Base-by-base conservation (phyloP, 2,797 vertebrate genomes). In the Lindbergichthys nudifrons region DNA sequence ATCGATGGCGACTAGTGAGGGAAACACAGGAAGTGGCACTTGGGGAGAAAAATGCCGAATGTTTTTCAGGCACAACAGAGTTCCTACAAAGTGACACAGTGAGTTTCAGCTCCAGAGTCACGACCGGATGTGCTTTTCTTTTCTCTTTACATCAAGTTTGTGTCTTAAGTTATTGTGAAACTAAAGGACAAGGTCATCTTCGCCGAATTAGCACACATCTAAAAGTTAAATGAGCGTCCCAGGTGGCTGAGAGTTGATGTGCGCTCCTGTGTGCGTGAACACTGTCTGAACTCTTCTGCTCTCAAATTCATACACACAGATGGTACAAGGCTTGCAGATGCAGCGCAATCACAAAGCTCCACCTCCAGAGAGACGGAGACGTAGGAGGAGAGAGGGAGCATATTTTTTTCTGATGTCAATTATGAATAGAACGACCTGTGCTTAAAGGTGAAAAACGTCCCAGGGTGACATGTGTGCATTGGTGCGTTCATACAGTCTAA, bases 171-270 rank as follows among this genome's bases (percentile, higher is more conserved):
- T 85, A 69, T 70, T 79, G 80, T 82, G 82, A 64, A 79, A 75
- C 39, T 77, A 84, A 87, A 88, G 83, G 85, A 85, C 72, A 68
- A 88, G 75, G 83, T 79, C 76, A 80, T 80, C 15, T 46, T 73
- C 77, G 43, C 73, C 87, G 90, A 81, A 92, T 92, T 92, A 93
- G 86, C 88, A 90, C 87, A 87, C 59, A 93, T 93, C 82, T 93
- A 60, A 92, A 93, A 94, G 91, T 92, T 79, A 94, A 94, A 94
- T 94, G 84, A 93, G 90, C 80, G 69, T 90, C 90, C 85, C 91
- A 94, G 92, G 90, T 92, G 92, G 84, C 85, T 78, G 63, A 76
- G 54, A 79, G 79, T 81, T 73, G 73, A 76, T 60, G 77, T 72
- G 32, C 36, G 5, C 53, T 58, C 30, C 39, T 51, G 48, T 66